Evolutionary conservation across 1,140 invertebrate genomes (phyloP).

Genomic region (Drosophila watanabei): DNA sequence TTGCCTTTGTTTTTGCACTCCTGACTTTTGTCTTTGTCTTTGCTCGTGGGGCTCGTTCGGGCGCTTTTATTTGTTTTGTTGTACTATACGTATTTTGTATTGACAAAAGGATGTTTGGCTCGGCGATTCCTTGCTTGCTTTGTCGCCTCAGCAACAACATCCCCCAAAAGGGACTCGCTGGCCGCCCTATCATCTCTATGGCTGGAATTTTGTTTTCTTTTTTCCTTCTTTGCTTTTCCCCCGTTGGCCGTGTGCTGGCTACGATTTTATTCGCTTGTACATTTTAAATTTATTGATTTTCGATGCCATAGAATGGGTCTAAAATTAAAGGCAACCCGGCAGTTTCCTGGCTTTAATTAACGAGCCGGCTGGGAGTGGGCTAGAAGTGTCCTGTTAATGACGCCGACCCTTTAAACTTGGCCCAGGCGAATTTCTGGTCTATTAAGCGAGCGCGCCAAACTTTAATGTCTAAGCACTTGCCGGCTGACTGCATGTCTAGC

Average conservation of each 20-base stretch:
- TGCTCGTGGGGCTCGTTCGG: slow-evolving; percentile 43
- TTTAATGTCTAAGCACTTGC: slow-evolving; percentile 78
- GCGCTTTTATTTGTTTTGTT: slow-evolving; percentile 54
- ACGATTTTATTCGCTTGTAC: slow-evolving; percentile 52
- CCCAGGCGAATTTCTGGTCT: slow-evolving; percentile 59
- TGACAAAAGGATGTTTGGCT: slow-evolving; percentile 82
- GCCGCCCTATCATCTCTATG: slow-evolving; percentile 52
- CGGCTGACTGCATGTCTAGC: slow-evolving; percentile 56
- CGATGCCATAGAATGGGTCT: slow-evolving; percentile 41
- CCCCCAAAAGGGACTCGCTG: slow-evolving; percentile 47
- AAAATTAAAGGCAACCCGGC: slow-evolving; percentile 59
- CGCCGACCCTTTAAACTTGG: slow-evolving; percentile 73
- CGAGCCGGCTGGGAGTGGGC: slow-evolving; percentile 24
- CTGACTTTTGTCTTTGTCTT: slow-evolving; percentile 82
- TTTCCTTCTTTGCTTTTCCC: slow-evolving; percentile 15
- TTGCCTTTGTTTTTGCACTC: slow-evolving; percentile 69
- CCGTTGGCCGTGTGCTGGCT: slow-evolving; percentile 18
- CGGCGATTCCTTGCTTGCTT: slow-evolving; percentile 76
- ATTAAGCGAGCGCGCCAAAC: slow-evolving; percentile 68
- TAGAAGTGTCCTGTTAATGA: slow-evolving; percentile 60
- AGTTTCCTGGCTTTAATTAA: slow-evolving; percentile 63
- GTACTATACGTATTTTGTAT: slow-evolving; percentile 77
- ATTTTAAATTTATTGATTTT: slow-evolving; percentile 84
- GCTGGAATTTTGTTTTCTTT: slow-evolving; percentile 55
- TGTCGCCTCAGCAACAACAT: slow-evolving; percentile 60